Base-by-base conservation (phyloP, 2,888 invertebrate species). In the Amphipyra tragopoginis region DNA sequence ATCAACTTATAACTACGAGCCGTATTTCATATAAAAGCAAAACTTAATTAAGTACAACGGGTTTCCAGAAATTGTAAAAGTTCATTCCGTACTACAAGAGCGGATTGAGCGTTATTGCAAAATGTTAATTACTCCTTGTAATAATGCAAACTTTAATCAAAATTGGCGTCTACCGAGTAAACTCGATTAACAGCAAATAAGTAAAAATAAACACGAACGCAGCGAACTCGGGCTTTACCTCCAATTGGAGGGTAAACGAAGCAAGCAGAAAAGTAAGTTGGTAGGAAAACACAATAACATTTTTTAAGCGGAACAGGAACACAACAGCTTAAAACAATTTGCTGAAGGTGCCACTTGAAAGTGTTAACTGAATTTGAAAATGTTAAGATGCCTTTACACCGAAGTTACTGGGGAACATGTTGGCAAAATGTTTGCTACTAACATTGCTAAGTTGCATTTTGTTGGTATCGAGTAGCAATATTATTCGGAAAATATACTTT, bases 281-380 rank as follows among this genome's bases (percentile, higher is more conserved):
- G 69, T 74, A 80, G 79, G 71, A 81, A 84, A 86, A 86, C 81
- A 83, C 86, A 88, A 87, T 88, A 85, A 85, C 77, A 79, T 86
- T 90, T 90, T 90, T 89, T 84, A 85, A 87, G 83, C 84, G 85
- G 75, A 88, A 87, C 79, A 84, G 82, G 75, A 84, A 83, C 74
- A 81, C 54, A 66, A 66, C 68, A 65, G 66, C 63, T 79, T 72
- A 83, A 88, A 92, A 90, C 88, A 89, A 89, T 89, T 89, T 87
- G 81, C 83, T 68, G 83, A 45, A 81, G 77, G 80, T 83, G 80
- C 83, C 86, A 87, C 88, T 89, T 83, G 83, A 87, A 89, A 89
- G 86, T 88, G 89, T 87, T 92, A 89, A 92, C 86, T 88, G 88
- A 88, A 88, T 91, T 90, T 86, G 84, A 83, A 85, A 89, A 88